These are phyloP conservation scores for Porites rus DNA, from an alignment of 92 coral and sea anemone species.

Conservation along the genomic window DNA sequence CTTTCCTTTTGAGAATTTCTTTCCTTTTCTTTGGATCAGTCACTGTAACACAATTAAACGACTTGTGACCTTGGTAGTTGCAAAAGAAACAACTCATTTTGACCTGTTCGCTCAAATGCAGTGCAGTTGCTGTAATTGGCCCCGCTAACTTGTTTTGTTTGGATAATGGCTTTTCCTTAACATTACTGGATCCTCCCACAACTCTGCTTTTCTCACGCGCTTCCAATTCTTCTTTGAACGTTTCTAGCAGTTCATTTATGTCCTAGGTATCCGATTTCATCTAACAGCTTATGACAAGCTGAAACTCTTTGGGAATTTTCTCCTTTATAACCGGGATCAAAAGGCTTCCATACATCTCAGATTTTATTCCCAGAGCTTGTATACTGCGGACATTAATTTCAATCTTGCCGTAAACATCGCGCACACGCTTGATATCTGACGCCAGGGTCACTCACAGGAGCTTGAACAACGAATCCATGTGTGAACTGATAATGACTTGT, in stretches of 20 bases:
- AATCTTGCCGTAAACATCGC: not conserved
- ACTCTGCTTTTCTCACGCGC: slow-evolving; percentile 57
- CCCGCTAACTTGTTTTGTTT: slow-evolving; percentile 9
- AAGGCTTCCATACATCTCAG: slow-evolving; percentile 65
- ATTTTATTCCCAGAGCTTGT: slow-evolving; percentile 34
- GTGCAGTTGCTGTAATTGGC: slow-evolving; percentile 15
- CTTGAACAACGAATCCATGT: slow-evolving; percentile 61
- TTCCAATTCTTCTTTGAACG: slow-evolving; percentile 55
- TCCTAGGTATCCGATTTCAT: slow-evolving; percentile 33
- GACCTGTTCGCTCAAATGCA: slow-evolving; percentile 1
- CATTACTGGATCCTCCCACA: slow-evolving; percentile 24
- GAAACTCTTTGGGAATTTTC: slow-evolving; percentile 49
- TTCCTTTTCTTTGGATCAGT: slow-evolving; percentile 62
- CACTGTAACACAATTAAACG: slow-evolving; percentile 32
- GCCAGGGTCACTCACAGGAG: slow-evolving; percentile 11
- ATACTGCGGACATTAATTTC: slow-evolving; percentile 53
- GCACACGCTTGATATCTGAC: slow-evolving; percentile 12
- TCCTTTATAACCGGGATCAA: slow-evolving; percentile 58
- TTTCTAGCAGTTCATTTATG: slow-evolving; percentile 22
- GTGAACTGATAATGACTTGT: slow-evolving; percentile 54
- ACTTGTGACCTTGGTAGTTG: slow-evolving; percentile 39
- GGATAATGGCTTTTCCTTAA: slow-evolving; percentile 11
- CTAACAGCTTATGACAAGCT: slow-evolving; percentile 22
- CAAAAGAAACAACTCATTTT: slow-evolving; percentile 29
- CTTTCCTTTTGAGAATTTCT: slow-evolving; percentile 60